phyloP scores from a whole-genome alignment of 2,888 invertebrate genomes.

The Hyppa rectilinea region DNA sequence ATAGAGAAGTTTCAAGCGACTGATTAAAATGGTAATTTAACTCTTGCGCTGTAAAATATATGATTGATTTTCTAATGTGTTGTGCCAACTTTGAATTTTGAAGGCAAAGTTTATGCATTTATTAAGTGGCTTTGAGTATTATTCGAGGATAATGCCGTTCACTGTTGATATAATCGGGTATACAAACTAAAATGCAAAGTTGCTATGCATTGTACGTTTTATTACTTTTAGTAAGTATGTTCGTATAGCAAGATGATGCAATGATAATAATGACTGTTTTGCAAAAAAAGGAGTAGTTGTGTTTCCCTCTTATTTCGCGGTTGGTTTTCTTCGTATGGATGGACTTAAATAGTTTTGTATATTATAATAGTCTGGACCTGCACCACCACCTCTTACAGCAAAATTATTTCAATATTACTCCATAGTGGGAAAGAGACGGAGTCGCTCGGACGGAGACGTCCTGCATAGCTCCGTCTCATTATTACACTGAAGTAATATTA shows the following conservation, averaged over 20 bases:
- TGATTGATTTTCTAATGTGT: slow-evolving; percentile 55
- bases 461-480: no score
- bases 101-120: slow-evolving; percentile 38
- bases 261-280: no score
- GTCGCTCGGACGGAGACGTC: no score
- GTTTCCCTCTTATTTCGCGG: neutral
- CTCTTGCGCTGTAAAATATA: slow-evolving; percentile 38
- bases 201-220: neutral
- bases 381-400: no score
- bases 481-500: no score
- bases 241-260: no score
- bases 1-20: slow-evolving; percentile 53
- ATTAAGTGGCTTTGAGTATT: slow-evolving; percentile 16
- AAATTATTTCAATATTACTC: no score
- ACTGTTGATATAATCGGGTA: neutral
- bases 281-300: neutral
- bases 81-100: slow-evolving; percentile 33
- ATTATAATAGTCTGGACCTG: neutral
- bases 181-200: slow-evolving; percentile 5
- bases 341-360: neutral
- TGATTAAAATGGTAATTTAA: slow-evolving; percentile 63
- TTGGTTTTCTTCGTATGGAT: neutral
- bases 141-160: neutral
- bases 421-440: no score
- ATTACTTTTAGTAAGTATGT: no score